Evolutionary conservation across 2,797 vertebrate species (phyloP).

Genomic region (Schizopygopsis malacanthus): DNA sequence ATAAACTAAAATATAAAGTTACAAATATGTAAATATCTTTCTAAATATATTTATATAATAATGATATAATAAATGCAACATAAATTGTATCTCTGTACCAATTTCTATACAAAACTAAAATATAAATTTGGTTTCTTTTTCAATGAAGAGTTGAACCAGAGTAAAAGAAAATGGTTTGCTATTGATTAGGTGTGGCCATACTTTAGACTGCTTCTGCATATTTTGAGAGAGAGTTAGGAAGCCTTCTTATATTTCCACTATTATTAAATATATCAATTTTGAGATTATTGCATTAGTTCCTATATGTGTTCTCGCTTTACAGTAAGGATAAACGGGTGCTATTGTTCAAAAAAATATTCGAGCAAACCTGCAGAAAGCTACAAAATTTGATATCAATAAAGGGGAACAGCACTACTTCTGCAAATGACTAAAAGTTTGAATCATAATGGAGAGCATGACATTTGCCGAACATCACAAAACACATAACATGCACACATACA

Average conservation of each 20-base stretch:
- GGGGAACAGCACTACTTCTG: slow-evolving; percentile 25
- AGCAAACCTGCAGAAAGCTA: slow-evolving; percentile 32
- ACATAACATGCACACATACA: slow-evolving; percentile 41
- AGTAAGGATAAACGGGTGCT: not conserved
- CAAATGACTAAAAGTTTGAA: slow-evolving; percentile 57
- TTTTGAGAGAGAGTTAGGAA: not conserved
- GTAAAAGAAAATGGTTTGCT: not conserved
- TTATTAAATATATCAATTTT: not conserved
- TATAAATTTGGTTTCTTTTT: not conserved
- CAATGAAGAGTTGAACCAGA: not conserved
- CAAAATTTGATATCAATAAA: slow-evolving; percentile 34
- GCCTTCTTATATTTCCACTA: not conserved
- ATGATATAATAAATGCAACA: not conserved
- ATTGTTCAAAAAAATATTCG: slow-evolving; percentile 19
- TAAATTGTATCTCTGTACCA: not conserved
- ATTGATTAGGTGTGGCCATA: not conserved
- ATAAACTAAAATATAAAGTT: not conserved
- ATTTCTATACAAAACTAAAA: not conserved
- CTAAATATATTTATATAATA: too few relatives aligned
- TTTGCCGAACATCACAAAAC: slow-evolving; percentile 36
- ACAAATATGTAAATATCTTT: not conserved
- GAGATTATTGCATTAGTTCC: slow-evolving; percentile 32
- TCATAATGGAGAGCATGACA: slow-evolving; percentile 44
- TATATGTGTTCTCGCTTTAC: slow-evolving; percentile 7
- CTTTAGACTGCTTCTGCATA: not conserved